These are phyloP conservation scores for Physocephala rufipes DNA, from an alignment of 2,888 invertebrate genomes.

Conservation along the genomic window DNA sequence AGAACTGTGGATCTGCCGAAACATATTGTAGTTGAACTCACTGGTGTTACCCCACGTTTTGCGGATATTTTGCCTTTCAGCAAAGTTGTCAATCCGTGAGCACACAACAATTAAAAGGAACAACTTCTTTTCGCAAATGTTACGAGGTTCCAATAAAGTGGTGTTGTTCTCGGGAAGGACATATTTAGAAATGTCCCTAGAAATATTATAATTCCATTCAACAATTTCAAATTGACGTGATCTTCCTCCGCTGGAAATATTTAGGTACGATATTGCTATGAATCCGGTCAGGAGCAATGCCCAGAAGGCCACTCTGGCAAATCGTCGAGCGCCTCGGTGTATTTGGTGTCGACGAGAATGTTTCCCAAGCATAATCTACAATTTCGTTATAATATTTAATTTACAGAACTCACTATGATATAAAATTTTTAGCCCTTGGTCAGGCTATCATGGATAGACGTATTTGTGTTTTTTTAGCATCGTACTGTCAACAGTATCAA, in stretches of 20 bases:
- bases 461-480: too few relatives aligned
- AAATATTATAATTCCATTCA: slow-evolving; percentile 81
- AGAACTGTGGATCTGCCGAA: slow-evolving; percentile 58
- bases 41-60: slow-evolving; percentile 65
- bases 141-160: slow-evolving; percentile 71
- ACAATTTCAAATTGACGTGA: slow-evolving; percentile 61
- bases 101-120: slow-evolving; percentile 80
- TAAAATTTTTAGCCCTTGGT: too few relatives aligned
- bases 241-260: slow-evolving; percentile 48
- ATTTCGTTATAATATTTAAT: too few relatives aligned
- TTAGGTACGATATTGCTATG: slow-evolving; percentile 56
- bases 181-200: slow-evolving; percentile 77
- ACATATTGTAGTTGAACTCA: slow-evolving; percentile 63
- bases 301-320: slow-evolving; percentile 49
- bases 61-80: slow-evolving; percentile 66
- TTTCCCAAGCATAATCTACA: too few relatives aligned
- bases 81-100: slow-evolving; percentile 76
- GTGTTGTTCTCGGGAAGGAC: slow-evolving; percentile 77
- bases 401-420: too few relatives aligned
- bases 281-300: slow-evolving; percentile 49
- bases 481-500: too few relatives aligned
- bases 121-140: slow-evolving; percentile 68
- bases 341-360: slow-evolving; percentile 40
- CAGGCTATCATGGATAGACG: too few relatives aligned
- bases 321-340: slow-evolving; percentile 53